Base-by-base conservation (phyloP, 53 echinoderm and acorn worm genomes). In the Zoroaster sp. region DNA sequence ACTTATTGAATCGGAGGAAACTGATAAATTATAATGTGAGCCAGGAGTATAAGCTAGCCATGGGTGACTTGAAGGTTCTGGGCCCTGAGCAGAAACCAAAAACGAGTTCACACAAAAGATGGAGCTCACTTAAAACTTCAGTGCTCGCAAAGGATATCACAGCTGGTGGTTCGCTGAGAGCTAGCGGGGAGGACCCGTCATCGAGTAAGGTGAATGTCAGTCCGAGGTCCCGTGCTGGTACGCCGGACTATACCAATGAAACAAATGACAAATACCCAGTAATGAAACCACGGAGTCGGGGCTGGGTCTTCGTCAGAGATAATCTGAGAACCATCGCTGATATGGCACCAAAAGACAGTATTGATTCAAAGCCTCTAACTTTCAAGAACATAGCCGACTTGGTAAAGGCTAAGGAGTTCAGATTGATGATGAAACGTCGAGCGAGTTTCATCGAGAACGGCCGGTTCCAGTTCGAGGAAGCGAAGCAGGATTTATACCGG, bases 381-480 rank as follows among this genome's bases (percentile, higher is more conserved):
- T 92, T 97, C 38, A 83, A 83, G n/a, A 93, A 93, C 55, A 88
- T 95, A 13, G 92, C 92, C 13, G 90, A 97, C 32, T 68, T 95
- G 23, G 94, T 97, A 38, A 97, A 93, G 39, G 97, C 95, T 1
- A 97, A 97, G 69, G 93, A 95, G 89, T 97, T 97, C 69, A 85
- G 93, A 6, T 78, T 97, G 71, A 92, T 95, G 93, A 83, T 97
- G 92, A 93, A 93, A 78, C 65, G 97, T 30, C 75, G 94, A 59
- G 91, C 95, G 2, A 92, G 95, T 49, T 97, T 97, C 72, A 89
- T 97, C 52, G 97, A 97, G 33, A 97, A 97, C 70, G 97, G 97
- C 5, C 75, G 92, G 17, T 97, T 97, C 87, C 89, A 91, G 72
- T 97, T 95, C 37, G 97, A 97, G 21, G 97, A 95, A 31, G 97